phyloP scores from a whole-genome alignment of 2,888 invertebrate species.

The Limnephilus auricula region DNA sequence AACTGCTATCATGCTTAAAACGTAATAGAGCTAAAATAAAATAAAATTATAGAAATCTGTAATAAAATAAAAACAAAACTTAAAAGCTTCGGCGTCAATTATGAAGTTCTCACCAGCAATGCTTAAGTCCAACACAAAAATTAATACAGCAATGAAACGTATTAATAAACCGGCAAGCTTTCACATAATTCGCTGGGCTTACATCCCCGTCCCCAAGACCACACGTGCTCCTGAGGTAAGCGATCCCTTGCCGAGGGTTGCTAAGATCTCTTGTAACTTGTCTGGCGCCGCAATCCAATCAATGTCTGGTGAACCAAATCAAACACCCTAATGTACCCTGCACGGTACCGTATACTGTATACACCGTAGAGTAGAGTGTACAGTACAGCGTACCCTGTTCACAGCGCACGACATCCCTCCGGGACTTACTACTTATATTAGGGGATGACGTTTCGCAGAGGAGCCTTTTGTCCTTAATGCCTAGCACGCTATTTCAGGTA shows the following conservation, averaged over 20 bases:
- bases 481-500: not conserved
- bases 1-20: too few relatives aligned
- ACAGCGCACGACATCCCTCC: conserved; percentile 42
- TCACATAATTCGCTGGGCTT: not conserved
- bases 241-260: conserved; percentile 18
- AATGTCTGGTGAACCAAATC: conserved; percentile 66
- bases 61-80: not conserved
- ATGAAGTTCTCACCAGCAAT: not conserved
- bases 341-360: conserved; percentile 53
- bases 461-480: not conserved
- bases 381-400: not conserved
- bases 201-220: not conserved
- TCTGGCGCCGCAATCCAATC: conserved; percentile 65
- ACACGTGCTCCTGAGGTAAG: not conserved
- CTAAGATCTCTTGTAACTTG: conserved; percentile 34
- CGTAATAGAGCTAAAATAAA: not conserved
- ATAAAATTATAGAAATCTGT: not conserved
- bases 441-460: not conserved
- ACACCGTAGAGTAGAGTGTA: not conserved
- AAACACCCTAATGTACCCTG: conserved; percentile 54
- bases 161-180: not conserved
- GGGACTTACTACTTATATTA: conserved; percentile 15
- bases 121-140: not conserved
- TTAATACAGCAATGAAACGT: not conserved
- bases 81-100: not conserved